Conservation (phyloP, 2,113 vertebrate genomes). For the Campylomormyrus numenius region DNA sequence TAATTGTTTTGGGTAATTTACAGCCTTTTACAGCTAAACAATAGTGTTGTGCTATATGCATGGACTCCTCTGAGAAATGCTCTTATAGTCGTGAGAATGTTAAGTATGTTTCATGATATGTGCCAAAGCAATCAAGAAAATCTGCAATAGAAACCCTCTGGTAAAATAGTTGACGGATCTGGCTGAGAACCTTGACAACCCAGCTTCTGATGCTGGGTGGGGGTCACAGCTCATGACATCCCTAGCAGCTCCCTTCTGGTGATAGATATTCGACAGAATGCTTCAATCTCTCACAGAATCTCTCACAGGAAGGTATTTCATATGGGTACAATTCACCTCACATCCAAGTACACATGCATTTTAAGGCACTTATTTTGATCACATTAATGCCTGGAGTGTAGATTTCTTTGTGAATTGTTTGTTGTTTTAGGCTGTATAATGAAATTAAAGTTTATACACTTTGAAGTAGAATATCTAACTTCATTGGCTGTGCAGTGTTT, state of each 20-base stretch:
- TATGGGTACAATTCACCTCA: background rate
- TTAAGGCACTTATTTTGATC: background rate
- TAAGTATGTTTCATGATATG: background rate
- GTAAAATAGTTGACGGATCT: background rate
- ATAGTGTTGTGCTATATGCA: background rate
- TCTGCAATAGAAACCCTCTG: background rate
- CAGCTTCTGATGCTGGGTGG: background rate
- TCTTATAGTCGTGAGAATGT: background rate
- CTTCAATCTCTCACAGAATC: background rate
- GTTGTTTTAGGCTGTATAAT: background rate
- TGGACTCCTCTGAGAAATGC: background rate
- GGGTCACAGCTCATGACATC: background rate
- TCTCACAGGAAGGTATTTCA: background rate
- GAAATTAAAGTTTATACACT: background rate
- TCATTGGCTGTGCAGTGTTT: background rate
- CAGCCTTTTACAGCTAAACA: background rate
- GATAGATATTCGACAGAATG: background rate
- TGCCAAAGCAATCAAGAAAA: background rate
- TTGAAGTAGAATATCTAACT: background rate
- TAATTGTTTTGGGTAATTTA: background rate
- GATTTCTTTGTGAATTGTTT: background rate
- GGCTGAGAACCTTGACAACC: background rate
- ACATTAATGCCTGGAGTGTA: background rate
- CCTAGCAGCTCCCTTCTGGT: background rate
- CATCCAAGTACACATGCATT: background rate